These are phyloP conservation scores for Drosophila pectinifera DNA, from an alignment of 1,140 invertebrate genomes.

Conservation along the genomic window DNA sequence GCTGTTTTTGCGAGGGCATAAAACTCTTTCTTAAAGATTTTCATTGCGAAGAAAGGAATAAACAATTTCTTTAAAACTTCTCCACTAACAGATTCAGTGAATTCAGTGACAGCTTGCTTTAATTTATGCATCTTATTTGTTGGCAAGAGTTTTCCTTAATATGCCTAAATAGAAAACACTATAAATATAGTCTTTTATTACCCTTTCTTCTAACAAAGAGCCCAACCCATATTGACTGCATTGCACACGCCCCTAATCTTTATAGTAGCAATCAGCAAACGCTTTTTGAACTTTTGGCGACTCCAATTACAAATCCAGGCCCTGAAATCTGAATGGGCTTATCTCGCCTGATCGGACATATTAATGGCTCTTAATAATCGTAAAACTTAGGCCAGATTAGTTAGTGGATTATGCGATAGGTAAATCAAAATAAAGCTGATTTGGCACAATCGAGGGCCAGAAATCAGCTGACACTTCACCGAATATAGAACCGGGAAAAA, in stretches of 20 bases:
- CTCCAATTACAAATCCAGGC: constrained; percentile 14
- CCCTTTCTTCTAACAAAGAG: too few relatives aligned
- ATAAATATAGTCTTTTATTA: too few relatives aligned
- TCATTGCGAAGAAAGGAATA: too few relatives aligned
- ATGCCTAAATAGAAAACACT: background rate
- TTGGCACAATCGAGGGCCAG: background rate
- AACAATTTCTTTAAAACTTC: too few relatives aligned
- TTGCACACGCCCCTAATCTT: constrained; percentile 20
- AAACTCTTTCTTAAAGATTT: too few relatives aligned
- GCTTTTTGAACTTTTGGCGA: constrained; percentile 32
- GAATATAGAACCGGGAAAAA: constrained; percentile 29
- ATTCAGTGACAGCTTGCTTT: too few relatives aligned
- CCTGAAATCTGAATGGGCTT: constrained; percentile 26
- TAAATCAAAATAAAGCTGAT: constrained; percentile 21
- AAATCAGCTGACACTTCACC: constrained; percentile 14
- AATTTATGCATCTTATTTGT: too few relatives aligned
- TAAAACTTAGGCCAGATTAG: constrained; percentile 1
- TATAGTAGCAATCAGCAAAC: background rate
- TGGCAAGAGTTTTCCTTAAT: background rate
- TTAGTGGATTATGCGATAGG: background rate
- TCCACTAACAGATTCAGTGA: too few relatives aligned
- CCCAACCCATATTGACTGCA: background rate
- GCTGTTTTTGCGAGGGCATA: too few relatives aligned
- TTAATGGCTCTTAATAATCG: constrained; percentile 13
- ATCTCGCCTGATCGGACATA: constrained; percentile 32